phyloP scores from a whole-genome alignment of 1,140 invertebrate genomes.

The Trichonephila inaurata region DNA sequence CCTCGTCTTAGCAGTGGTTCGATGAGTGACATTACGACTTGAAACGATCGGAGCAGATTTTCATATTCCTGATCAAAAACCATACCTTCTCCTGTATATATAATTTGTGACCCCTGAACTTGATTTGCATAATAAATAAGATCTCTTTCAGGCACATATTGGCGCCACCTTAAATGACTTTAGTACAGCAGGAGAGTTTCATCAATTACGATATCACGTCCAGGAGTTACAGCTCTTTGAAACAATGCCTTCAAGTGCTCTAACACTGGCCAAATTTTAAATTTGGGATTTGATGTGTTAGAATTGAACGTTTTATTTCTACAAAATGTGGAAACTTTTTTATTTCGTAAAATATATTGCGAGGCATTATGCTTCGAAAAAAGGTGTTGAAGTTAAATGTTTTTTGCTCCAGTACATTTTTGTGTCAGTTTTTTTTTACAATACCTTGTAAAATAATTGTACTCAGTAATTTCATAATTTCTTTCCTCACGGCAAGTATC shows the following conservation, averaged over 20 bases:
- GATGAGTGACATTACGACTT: not conserved
- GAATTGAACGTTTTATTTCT: slow-evolving; percentile 38
- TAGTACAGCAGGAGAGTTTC: not conserved
- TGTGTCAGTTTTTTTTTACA: slow-evolving; percentile 11
- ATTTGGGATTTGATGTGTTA: not conserved
- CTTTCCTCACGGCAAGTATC: not conserved
- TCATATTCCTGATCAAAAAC: too few relatives aligned
- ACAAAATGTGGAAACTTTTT: slow-evolving; percentile 27
- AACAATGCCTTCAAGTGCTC: not conserved
- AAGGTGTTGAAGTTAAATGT: slow-evolving; percentile 30
- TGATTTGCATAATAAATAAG: too few relatives aligned
- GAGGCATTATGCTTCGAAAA: not conserved
- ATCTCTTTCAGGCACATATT: too few relatives aligned
- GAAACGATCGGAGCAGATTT: not conserved
- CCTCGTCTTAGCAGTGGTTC: slow-evolving; percentile 37
- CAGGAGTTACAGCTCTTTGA: not conserved
- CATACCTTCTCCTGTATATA: too few relatives aligned
- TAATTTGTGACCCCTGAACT: too few relatives aligned
- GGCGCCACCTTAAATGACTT: too few relatives aligned
- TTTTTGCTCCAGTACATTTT: slow-evolving; percentile 59
- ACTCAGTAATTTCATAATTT: slow-evolving; percentile 48
- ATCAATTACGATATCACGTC: not conserved
- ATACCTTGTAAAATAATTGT: slow-evolving; percentile 41
- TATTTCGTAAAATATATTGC: slow-evolving; percentile 30
- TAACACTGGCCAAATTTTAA: slow-evolving; percentile 44